Base-by-base conservation (phyloP, 1,140 invertebrate species). In the Acyrthosiphon pisum region DNA sequence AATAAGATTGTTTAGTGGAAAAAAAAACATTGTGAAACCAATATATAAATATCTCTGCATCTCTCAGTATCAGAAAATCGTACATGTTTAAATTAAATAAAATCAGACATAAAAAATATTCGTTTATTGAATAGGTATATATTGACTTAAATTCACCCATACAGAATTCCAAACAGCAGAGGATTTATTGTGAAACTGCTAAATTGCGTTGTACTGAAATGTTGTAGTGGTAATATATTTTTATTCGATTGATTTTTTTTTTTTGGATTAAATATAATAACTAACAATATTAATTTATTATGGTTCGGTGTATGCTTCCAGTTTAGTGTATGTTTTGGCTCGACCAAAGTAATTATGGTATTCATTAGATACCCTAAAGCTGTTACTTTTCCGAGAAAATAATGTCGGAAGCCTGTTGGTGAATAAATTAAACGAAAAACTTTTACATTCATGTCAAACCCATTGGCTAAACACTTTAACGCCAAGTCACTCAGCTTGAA, bases 401-500 rank as follows among this genome's bases (percentile, higher is more conserved):
- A 46, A 46, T 46, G 44, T 86, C 30, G 41, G 84, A 46, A 86
- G 30, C 41, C 84, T 44, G 23, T 44, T 86, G 44, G 44, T 86
- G 84, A 86, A 86, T 86, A 86, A 30, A 86, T 86, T 86, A 44
- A 46, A 86, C 23, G 41, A 46, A 44, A 86, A 86, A 86, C 83
- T 86, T 86, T 41, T 26, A 86, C 30, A 30, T 86, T 86, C 84
- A 46, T 86, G 23, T 86, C 44, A 41, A 86, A 86, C 1, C 26
- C 84, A 86, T 86, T 86, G 44, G 44, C 23, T 86, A 86, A 86
- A 48, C 26, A 46, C 84, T 86, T n/a, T 26, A 46, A 46, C 30
- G 30, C 44, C 26, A 86, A 86, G 84, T 44, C 41, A 86, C 26
- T 86, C 23, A 37, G 84, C 30, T 86, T 30, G 6, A 86, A 44